Conservation (phyloP, 2,113 vertebrate genomes). For the Peromyscus leucopus region DNA sequence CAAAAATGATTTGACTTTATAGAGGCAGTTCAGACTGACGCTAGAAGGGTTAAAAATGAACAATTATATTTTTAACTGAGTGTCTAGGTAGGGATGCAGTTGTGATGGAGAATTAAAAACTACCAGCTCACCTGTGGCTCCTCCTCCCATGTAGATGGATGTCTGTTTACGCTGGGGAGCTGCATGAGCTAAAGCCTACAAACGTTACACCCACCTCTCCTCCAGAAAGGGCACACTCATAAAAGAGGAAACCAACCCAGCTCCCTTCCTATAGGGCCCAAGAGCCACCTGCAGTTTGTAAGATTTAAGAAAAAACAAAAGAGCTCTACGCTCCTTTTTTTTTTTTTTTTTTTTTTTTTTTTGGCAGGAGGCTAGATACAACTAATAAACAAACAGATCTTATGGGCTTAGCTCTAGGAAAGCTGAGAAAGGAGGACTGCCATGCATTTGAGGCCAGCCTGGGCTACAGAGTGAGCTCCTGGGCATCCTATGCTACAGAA, state of each 20-base stretch:
- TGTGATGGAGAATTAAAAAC: not conserved
- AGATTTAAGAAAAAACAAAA: not conserved
- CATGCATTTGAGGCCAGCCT: not conserved
- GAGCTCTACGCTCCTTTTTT: not conserved
- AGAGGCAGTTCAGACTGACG: not conserved
- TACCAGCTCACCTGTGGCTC: not conserved
- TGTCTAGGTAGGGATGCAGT: not conserved
- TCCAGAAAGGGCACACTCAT: not conserved
- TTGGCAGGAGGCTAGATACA: not conserved
- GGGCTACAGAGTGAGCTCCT: not conserved
- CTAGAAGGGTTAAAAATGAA: constrained; percentile 22
- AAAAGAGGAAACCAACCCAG: not conserved
- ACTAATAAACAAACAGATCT: constrained; percentile 3
- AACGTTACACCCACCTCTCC: not conserved
- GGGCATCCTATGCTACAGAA: not conserved
- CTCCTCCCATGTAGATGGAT: not conserved
- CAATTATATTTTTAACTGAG: not conserved
- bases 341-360: not conserved
- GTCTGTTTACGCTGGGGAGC: not conserved
- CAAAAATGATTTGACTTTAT: not conserved
- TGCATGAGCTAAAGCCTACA: not conserved
- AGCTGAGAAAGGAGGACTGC: not conserved
- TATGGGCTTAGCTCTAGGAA: not conserved
- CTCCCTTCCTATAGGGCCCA: not conserved
- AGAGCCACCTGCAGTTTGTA: not conserved